Percentiles rank a stretch among this genome's conserved stretches.
phyloP scores from a whole-genome alignment of 2,888 invertebrate genomes.

The Rhagium mordax region DNA sequence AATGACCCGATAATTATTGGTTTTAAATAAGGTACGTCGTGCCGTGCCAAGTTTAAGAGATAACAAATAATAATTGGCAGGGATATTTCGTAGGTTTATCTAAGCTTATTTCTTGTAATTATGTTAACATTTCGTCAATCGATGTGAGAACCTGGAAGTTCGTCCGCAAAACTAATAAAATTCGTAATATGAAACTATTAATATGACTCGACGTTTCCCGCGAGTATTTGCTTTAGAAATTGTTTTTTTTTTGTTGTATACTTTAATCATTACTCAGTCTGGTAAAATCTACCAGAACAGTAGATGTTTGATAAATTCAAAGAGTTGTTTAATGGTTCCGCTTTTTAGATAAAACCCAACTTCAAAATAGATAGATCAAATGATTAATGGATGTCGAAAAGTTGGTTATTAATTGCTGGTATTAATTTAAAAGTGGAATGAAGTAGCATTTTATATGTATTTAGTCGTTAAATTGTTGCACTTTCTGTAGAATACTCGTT shows the following conservation, averaged over 20 bases:
- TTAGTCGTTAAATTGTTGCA: background rate
- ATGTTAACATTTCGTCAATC: too few relatives aligned
- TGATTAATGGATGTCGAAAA: background rate
- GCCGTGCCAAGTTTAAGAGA: background rate
- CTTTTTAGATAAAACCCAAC: background rate
- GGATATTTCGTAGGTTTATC: background rate
- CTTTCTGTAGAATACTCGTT: too few relatives aligned
- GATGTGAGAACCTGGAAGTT: too few relatives aligned
- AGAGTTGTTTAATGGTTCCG: background rate
- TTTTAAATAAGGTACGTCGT: background rate
- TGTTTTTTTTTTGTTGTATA: background rate
- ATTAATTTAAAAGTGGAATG: background rate
- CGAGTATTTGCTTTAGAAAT: background rate
- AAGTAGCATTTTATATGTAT: background rate
- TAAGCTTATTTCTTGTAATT: too few relatives aligned
- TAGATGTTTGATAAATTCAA: slow-evolving; percentile 4
- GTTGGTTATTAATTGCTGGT: background rate
- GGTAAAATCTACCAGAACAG: slow-evolving; percentile 3
- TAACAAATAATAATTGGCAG: too few relatives aligned
- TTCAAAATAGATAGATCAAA: slow-evolving; percentile 2
- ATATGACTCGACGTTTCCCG: too few relatives aligned
- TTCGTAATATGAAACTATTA: too few relatives aligned
- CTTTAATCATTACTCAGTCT: slow-evolving; percentile 7
- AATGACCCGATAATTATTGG: background rate
- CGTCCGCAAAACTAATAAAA: too few relatives aligned